phyloP scores from a whole-genome alignment of 2,888 invertebrate species.

The Zelleria hepariella region DNA sequence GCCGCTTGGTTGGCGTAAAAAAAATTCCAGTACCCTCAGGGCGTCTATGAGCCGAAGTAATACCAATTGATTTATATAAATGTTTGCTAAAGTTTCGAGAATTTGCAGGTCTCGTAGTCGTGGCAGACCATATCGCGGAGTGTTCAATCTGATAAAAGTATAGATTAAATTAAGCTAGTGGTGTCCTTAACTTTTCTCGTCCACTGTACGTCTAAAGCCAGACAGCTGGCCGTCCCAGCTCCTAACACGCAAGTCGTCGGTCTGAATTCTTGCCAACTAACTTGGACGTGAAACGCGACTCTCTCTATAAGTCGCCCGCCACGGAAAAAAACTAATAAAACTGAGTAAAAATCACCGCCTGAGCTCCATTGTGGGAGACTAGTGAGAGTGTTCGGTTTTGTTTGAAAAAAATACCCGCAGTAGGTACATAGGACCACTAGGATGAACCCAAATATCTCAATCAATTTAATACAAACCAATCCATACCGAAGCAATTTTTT shows the following conservation, averaged over 20 bases:
- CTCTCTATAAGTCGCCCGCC: background rate
- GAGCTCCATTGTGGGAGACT: background rate
- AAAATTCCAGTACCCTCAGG: too few relatives aligned
- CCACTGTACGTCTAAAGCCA: background rate
- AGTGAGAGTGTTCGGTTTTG: background rate
- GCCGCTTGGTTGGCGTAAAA: too few relatives aligned
- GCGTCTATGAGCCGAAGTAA: too few relatives aligned
- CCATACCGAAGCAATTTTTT: background rate
- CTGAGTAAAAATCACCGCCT: background rate
- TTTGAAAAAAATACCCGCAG: background rate
- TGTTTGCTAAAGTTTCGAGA: background rate
- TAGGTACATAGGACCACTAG: background rate
- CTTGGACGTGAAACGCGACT: constrained; percentile 1
- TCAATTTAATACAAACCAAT: background rate
- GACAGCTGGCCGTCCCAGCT: background rate
- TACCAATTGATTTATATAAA: too few relatives aligned
- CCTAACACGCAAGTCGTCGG: background rate
- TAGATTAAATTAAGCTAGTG: background rate
- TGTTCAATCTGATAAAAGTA: background rate
- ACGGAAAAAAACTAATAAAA: constrained; percentile 1
- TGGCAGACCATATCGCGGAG: background rate
- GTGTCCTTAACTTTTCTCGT: background rate
- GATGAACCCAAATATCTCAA: background rate
- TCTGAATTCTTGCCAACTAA: background rate
- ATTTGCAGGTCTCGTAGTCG: background rate